Conservation (phyloP, 2,797 vertebrate genomes). For the Coendou prehensilis region DNA sequence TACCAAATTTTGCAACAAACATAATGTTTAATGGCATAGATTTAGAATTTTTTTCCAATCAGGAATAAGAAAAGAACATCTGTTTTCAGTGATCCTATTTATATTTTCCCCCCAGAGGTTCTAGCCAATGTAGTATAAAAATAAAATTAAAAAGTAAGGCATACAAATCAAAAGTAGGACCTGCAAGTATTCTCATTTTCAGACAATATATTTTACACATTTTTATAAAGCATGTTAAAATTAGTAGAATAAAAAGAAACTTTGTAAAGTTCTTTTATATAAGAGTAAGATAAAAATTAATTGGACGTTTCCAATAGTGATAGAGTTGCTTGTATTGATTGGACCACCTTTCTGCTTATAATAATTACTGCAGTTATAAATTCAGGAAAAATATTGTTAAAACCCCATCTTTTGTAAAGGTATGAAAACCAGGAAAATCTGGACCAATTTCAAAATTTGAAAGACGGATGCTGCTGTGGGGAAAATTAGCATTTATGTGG, state of each 20-base stretch:
- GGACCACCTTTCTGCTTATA: background rate
- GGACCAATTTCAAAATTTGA: background rate
- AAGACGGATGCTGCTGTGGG: background rate
- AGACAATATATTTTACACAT: background rate
- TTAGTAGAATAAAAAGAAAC: background rate
- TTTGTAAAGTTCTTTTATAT: background rate
- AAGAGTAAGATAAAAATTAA: conserved; percentile 38
- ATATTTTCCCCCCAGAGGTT: background rate
- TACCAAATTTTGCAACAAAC: background rate
- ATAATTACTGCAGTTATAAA: background rate
- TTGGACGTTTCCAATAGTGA: background rate
- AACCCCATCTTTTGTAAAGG: background rate
- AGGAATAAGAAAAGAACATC: conserved; percentile 20
- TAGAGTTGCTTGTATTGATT: background rate
- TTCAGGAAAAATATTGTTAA: background rate
- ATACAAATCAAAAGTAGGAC: conserved; percentile 1
- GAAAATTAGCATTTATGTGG: background rate
- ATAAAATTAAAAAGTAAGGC: background rate
- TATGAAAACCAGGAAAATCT: background rate
- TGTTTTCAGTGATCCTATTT: conserved; percentile 19
- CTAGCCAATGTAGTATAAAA: background rate
- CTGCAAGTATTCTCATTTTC: background rate
- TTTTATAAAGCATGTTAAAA: conserved; percentile 14
- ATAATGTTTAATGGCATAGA: background rate
- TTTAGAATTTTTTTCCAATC: background rate